These are phyloP conservation scores for Orthosia gothica DNA, from an alignment of 2,888 invertebrate species.

Conservation along the genomic window DNA sequence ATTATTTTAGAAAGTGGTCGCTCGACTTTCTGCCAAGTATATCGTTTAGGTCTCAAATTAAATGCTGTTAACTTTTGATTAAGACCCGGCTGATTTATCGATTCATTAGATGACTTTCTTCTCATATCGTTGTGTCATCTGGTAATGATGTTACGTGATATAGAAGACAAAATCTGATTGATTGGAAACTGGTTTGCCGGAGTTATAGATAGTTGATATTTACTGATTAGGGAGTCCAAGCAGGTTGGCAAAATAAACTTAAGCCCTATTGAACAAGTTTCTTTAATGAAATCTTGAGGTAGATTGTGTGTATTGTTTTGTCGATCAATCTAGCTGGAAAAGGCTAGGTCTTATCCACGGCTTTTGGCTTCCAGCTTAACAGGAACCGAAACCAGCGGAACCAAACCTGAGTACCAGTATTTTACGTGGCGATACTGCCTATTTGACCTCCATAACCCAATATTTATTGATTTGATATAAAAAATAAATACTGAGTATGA, in stretches of 20 bases:
- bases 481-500: no score
- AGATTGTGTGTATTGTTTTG: no score
- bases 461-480: no score
- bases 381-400: no score
- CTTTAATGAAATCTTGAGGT: no score
- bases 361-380: no score
- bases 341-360: no score
- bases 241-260: neutral
- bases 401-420: no score
- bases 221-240: neutral
- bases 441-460: no score
- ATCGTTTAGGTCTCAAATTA: conserved; percentile 57
- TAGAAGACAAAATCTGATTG: conserved; percentile 1
- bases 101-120: conserved; percentile 65
- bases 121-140: conserved; percentile 53
- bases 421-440: no score
- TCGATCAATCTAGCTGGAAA: no score
- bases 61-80: conserved; percentile 54
- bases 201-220: neutral
- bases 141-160: conserved; percentile 29
- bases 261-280: neutral
- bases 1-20: conserved; percentile 63
- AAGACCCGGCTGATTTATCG: conserved; percentile 61
- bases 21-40: conserved; percentile 51
- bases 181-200: conserved; percentile 14